These are phyloP conservation scores for Crotalus helleri DNA, from an alignment of 2,113 vertebrate species.

Conservation along the genomic window DNA sequence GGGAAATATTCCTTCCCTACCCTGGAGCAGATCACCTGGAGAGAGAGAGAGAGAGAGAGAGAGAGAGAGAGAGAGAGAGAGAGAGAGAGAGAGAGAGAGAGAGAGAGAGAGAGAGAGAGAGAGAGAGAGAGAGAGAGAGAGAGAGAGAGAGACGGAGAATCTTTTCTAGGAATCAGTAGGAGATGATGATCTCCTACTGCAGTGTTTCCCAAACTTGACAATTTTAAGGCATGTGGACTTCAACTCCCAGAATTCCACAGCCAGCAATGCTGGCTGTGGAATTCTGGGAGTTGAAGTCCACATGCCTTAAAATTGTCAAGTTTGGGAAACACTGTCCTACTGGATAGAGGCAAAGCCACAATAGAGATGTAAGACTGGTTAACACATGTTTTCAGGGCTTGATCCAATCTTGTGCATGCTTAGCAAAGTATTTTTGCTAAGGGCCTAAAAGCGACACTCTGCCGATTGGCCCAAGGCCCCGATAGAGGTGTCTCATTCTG, in stretches of 20 bases:
- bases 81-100: too few relatives aligned
- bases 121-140: neutral
- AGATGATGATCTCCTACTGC: neutral
- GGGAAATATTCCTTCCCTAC: constrained; percentile 30
- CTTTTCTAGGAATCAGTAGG: neutral
- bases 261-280: too few relatives aligned
- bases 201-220: too few relatives aligned
- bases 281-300: too few relatives aligned
- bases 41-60: too few relatives aligned
- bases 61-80: too few relatives aligned
- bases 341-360: neutral
- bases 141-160: too few relatives aligned
- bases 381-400: neutral
- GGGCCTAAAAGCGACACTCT: neutral
- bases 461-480: neutral
- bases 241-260: too few relatives aligned
- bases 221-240: too few relatives aligned
- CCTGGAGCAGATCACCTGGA: neutral
- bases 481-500: neutral
- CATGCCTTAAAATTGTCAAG: too few relatives aligned
- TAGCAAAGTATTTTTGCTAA: neutral
- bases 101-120: too few relatives aligned
- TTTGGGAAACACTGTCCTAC: neutral
- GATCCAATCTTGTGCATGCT: neutral
- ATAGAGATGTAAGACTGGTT: neutral